These are phyloP conservation scores for Oreotragus oreotragus DNA, from an alignment of 2,113 vertebrate species.

Conservation along the genomic window DNA sequence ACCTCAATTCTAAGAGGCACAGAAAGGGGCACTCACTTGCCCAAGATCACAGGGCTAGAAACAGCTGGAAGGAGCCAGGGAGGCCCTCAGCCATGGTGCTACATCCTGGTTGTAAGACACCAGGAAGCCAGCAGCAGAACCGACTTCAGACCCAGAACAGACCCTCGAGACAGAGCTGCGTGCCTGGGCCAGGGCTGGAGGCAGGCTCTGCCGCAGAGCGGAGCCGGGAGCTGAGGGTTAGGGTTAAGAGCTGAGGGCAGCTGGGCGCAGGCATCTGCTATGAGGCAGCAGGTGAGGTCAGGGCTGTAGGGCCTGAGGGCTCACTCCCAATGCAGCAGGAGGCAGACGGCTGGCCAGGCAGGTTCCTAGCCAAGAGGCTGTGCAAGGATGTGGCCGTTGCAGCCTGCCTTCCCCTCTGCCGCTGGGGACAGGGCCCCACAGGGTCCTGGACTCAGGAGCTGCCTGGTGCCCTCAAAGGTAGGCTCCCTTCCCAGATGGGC, in stretches of 20 bases:
- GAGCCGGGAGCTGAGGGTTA: no score
- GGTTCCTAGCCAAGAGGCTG: background rate
- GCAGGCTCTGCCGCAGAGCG: background rate
- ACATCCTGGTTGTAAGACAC: background rate
- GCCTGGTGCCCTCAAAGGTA: background rate
- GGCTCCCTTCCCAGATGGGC: background rate
- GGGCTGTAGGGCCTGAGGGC: no score
- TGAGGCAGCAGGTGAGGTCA: fast-evolving
- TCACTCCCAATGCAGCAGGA: no score
- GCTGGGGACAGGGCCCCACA: background rate
- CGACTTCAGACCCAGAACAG: background rate
- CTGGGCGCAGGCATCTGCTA: fast-evolving
- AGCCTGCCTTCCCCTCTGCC: background rate
- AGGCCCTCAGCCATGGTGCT: fast-evolving
- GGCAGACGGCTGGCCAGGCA: fast-evolving
- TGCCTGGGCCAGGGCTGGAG: fast-evolving
- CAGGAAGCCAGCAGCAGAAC: background rate
- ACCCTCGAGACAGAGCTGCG: background rate
- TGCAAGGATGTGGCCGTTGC: background rate
- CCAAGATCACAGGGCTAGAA: background rate
- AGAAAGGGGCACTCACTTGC: background rate
- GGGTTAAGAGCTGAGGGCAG: fast-evolving
- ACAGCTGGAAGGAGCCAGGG: fast-evolving
- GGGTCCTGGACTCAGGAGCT: background rate
- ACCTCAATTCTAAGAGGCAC: background rate